phyloP scores from a whole-genome alignment of 2,797 vertebrate species.

The Lagodon rhomboides region DNA sequence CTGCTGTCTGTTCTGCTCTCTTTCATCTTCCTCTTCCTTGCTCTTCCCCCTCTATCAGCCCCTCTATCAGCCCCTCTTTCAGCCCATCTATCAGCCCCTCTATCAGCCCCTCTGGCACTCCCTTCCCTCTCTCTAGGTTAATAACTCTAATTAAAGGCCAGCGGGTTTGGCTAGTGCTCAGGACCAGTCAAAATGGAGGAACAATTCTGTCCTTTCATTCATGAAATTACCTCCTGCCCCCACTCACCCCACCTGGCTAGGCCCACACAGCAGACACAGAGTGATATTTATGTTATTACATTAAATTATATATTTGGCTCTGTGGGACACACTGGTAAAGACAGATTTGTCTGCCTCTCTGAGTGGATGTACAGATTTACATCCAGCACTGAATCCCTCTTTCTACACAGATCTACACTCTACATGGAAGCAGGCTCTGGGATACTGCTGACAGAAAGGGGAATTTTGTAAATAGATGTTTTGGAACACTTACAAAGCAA shows the following conservation, averaged over 20 bases:
- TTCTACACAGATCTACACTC: not conserved
- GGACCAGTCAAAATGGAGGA: constrained; percentile 54
- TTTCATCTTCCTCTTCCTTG: constrained; percentile 21
- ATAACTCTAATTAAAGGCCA: constrained; percentile 83
- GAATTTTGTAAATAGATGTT: constrained; percentile 21
- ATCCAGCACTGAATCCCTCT: constrained; percentile 22
- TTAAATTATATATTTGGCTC: constrained; percentile 21
- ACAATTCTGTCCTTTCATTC: constrained; percentile 85
- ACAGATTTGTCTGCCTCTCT: constrained; percentile 40
- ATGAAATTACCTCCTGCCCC: constrained; percentile 60
- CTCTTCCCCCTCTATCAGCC: not conserved
- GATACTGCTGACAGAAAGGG: constrained; percentile 6
- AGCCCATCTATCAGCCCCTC: no score
- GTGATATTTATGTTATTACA: constrained; percentile 52
- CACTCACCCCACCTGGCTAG: constrained; percentile 26
- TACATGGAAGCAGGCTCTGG: not conserved
- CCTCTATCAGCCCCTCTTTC: no score
- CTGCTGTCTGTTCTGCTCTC: constrained; percentile 2
- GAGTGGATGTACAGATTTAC: constrained; percentile 53
- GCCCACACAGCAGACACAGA: constrained; percentile 50
- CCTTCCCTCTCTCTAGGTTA: constrained; percentile 64
- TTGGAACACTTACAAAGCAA: constrained; percentile 22
- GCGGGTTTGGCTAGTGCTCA: constrained; percentile 65
- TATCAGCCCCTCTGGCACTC: constrained; percentile 23
- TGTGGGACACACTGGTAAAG: constrained; percentile 30